Evolutionary conservation across 1,140 invertebrate species (phyloP), one percentile per base, ranked within the genome.

Genomic region (Drosophila obscura): DNA sequence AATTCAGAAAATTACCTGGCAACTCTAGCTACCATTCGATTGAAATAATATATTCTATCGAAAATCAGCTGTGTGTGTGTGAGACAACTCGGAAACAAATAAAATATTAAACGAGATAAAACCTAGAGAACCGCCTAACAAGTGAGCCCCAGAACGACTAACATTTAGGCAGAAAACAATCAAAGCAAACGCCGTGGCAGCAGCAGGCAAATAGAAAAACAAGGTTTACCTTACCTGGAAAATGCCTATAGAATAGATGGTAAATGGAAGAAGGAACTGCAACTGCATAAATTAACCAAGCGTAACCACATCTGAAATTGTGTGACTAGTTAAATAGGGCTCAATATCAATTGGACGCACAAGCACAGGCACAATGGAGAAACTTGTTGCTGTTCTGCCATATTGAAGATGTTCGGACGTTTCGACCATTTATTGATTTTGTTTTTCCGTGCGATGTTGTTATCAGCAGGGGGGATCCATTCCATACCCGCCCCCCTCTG

Each of bases 371-470:
- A 39, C 16, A 19, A 53, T 31, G 9, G 6, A 26, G 9, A 24
- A 49, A 73, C 71, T 73, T 73, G 71, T 73, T 73, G 71, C 50
- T 63, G 59, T 26, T 53, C 35, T 13, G 8, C 8, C 22, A 26
- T 13, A n/a, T 26, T 4, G 22, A 4, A 22, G 4, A 15, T 45
- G 9, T 69, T 68, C 43, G 9, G 49, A 56, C 43, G 65, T 22
- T 50, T 4, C 11, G 22, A 45, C 28, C 48, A 19, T 49, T 74
- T 75, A 75, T 75, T 75, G 72, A 75, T 75, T 75, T 75, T 66
- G 72, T 74, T 72, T 65, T 64, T 64, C 15, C n/a, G 24, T 39
- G 11, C 4, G 35, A 39, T 24, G 24, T 59, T 50, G 64, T 69
- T 69, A 69, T 69, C 66, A 69, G 43, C 51, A 48, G 24, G 15